Percentiles rank a stretch among this genome's conserved stretches.
Conservation (phyloP, 1,140 invertebrate genomes). For the Lucilia cuprina region DNA sequence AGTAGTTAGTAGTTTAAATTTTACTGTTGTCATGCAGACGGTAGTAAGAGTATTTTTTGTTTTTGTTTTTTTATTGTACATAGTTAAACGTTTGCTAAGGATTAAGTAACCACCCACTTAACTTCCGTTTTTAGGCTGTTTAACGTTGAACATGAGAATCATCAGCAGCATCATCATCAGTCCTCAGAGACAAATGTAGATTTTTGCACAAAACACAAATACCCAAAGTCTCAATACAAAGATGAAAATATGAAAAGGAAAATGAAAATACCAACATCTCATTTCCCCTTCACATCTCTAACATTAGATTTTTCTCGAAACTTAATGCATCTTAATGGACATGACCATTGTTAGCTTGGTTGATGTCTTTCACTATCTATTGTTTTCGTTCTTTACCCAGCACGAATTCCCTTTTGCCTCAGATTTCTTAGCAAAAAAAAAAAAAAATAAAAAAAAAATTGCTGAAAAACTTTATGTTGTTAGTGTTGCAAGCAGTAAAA, state of each 20-base stretch:
- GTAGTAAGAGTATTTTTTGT: not conserved
- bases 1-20: too few species aligned
- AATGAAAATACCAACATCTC: not conserved
- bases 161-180: not conserved
- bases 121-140: constrained; percentile 12
- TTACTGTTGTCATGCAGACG: too few species aligned
- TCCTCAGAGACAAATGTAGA: not conserved
- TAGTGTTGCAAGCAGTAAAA: not conserved
- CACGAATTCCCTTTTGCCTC: not conserved
- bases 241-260: not conserved
- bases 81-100: constrained; percentile 1
- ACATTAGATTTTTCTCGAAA: not conserved
- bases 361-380: not conserved
- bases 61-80: not conserved
- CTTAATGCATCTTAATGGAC: constrained; percentile 17
- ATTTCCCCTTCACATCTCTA: not conserved
- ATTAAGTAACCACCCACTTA: constrained; percentile 9
- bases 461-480: not conserved
- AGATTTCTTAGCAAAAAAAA: not conserved
- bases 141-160: not conserved
- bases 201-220: not conserved
- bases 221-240: not conserved
- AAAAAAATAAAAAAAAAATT: not conserved
- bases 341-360: not conserved
- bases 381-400: not conserved